Conservation (phyloP, 2,797 vertebrate species). For the Euthynnus affinis region DNA sequence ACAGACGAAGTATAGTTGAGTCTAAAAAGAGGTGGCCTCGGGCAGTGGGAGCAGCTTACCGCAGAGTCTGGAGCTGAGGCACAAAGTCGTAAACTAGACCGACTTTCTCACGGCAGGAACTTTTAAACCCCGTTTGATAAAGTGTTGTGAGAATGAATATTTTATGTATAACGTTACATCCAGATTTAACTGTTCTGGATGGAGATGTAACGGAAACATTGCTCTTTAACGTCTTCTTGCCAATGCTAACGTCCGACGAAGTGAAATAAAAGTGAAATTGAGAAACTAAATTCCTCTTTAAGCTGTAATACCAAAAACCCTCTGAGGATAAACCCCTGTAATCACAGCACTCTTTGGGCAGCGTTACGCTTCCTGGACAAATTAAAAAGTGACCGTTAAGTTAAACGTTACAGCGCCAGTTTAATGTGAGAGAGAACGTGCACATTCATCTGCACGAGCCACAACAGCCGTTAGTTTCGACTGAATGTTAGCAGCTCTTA, state of each 20-base stretch:
- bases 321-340: background rate
- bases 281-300: background rate
- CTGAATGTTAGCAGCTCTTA: background rate
- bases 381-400: background rate
- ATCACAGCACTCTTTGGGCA: background rate
- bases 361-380: too few relatives aligned
- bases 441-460: conserved; percentile 21
- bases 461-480: conserved; percentile 28
- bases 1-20: background rate
- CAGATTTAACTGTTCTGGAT: background rate
- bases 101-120: background rate
- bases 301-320: background rate
- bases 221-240: background rate
- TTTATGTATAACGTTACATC: background rate
- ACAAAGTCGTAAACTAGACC: conserved; percentile 23
- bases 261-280: background rate
- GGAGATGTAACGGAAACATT: background rate
- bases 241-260: background rate
- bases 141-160: too few relatives aligned
- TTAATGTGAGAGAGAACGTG: background rate
- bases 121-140: background rate
- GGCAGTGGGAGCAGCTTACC: background rate
- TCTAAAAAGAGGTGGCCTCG: background rate
- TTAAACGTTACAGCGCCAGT: background rate
- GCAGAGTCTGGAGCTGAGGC: conserved; percentile 32